Evolutionary conservation across 2,888 invertebrate genomes (phyloP), one percentile per base, ranked within the genome.

Genomic region (Pachycephus smyrnensis): DNA sequence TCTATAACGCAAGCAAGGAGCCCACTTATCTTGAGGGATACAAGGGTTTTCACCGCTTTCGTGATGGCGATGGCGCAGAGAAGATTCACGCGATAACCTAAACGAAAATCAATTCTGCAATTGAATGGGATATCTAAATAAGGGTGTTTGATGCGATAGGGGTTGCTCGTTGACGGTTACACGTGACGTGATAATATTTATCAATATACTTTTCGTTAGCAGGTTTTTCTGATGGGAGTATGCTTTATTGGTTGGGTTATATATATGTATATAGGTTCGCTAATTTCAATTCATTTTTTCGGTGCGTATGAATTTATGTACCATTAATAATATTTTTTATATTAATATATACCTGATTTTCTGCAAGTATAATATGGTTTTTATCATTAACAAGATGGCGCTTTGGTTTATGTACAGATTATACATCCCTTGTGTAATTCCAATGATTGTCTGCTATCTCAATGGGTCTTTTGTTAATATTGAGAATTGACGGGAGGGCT

Each of bases 91-190:
- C 75, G 81, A 83, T 83, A 83, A 79, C 78, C 79, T 82, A 78
- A 83, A 78, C 82, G 83, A 83, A 80, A 82, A 83, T 83, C 82
- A 80, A 83, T 83, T 77, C 73, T 69, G 68, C 69, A 78, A 79
- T 77, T 68, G 68, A 33, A 76, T 75, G 69, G 36, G 36, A 35
- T 75, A 75, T 78, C 75, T 32, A 31, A 31, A 31, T 33, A 33
- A 12, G 71, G 71, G 71, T 32, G 2, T 71, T 33, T 71, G 12
- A 15, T 15, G 32, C 1, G 71, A 71, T 9, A 33, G 31, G 71
- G 32, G 71, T 71, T 71, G 71, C 3, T 71, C 31, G 71, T 32
- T 23, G 32, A 31, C 9, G 55, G 23, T 55, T 23, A 55, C 55
- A 23, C 23, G 55, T 30, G 71, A 32, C 31, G 15, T 1, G 11